Conservation (phyloP, 37 sponge, comb jelly and placozoan genomes). For the Crambe crambe region DNA sequence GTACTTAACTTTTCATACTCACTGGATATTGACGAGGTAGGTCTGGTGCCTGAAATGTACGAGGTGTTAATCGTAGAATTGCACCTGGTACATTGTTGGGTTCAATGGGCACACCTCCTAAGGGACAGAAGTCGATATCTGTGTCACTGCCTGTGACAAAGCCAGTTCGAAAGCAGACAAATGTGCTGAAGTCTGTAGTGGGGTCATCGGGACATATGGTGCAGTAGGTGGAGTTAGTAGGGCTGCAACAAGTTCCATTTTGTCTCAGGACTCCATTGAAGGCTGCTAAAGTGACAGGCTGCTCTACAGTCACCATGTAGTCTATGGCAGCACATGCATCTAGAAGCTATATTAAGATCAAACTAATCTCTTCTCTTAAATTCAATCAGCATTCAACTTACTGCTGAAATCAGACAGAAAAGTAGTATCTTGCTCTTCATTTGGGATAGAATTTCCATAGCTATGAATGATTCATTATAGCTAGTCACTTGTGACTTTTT, state of each 20-base stretch:
- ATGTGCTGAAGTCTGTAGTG: not conserved
- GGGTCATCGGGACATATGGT: not conserved
- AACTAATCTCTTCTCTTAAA: no score
- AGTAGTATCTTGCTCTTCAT: no score
- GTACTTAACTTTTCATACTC: no score
- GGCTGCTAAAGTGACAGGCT: not conserved
- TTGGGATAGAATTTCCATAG: no score
- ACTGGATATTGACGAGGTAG: not conserved
- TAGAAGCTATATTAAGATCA: no score
- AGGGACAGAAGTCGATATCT: not conserved
- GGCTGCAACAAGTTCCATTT: not conserved
- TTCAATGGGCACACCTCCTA: not conserved
- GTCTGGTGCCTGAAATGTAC: not conserved
- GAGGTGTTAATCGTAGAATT: not conserved
- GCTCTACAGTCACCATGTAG: not conserved
- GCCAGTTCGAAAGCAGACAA: not conserved
- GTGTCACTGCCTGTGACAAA: not conserved
- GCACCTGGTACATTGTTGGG: not conserved
- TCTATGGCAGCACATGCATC: no score
- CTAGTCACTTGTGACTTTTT: no score
- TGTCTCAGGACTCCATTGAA: not conserved
- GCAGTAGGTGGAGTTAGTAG: not conserved
- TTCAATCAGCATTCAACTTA: no score
- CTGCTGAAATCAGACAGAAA: no score
- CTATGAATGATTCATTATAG: no score